Evolutionary conservation across 1,140 invertebrate genomes (phyloP), one percentile per base, ranked within the genome.

Genomic region (Episyrphus balteatus): DNA sequence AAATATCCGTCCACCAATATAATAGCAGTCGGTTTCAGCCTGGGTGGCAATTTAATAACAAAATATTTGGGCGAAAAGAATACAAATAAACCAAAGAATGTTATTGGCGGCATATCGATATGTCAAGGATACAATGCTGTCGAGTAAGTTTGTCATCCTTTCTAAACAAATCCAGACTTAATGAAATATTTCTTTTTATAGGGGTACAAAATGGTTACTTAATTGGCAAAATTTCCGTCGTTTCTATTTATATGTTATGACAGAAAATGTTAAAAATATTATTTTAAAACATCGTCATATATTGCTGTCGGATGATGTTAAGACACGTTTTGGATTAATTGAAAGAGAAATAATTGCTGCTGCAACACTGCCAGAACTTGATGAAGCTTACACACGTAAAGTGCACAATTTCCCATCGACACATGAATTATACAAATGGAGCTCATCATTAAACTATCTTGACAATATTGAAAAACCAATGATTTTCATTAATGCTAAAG

Each of bases 101-200:
- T 94, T 30, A 82, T 93, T 50, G 87, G 87, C 44, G 89, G 82
- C 6, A 82, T 94, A 54, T 92, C 88, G 10, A 83, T 93, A 55
- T 92, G 90, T 62, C 90, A 94, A 72, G 90, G 90, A 50, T 94
- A 93, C 64, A 86, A 88, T 71, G 86, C 88, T 38, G 79, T 84
- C 34, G 80, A 84, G 89, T 92, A 74, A 81, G 80, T 78, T 14
- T 18, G 19, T 9, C 13, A 31, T 46, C 11, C 9, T 8, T 38
- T 17, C 7, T 31, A 32, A 47, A 39, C 30, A 42, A 47, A 37
- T 37, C 3, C 3, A n/a, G 10, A 37, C 11, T 37, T 17, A 37
- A 14, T 14, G 10, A 5, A 43, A 31, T 32, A 19, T 14, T 31
- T 26, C 18, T 19, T 44, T 13, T 45, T 48, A 41, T 65, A 91